phyloP scores from a whole-genome alignment of 2,888 invertebrate species.

The Spisula subtruncata region DNA sequence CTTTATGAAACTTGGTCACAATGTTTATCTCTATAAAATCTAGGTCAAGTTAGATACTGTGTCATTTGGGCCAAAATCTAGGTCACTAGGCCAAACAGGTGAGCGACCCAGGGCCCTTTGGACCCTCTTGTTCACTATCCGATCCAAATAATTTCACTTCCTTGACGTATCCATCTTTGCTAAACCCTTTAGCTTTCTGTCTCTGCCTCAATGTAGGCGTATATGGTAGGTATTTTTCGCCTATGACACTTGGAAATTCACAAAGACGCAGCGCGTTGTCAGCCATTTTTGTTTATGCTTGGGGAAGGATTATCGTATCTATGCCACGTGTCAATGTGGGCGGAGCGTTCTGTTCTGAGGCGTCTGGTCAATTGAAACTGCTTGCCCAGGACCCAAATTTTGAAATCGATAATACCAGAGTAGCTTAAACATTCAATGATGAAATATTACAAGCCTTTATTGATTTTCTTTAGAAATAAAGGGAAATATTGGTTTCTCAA shows the following conservation, averaged over 20 bases:
- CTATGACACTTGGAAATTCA: neutral
- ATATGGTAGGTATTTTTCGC: constrained; percentile 24
- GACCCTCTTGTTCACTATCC: neutral
- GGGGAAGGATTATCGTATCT: neutral
- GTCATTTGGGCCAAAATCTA: too few species aligned
- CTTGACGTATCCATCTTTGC: neutral
- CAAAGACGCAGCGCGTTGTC: neutral
- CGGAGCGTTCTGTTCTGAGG: neutral
- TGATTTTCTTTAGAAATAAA: too few species aligned
- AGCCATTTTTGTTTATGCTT: neutral
- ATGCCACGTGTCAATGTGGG: constrained; percentile 19
- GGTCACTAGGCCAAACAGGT: too few species aligned
- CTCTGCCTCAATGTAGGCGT: neutral
- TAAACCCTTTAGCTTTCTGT: neutral
- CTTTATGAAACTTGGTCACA: too few species aligned
- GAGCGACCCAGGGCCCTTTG: too few species aligned
- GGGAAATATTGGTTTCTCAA: too few species aligned
- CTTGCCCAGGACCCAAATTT: too few species aligned
- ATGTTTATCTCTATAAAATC: too few species aligned
- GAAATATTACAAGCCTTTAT: too few species aligned
- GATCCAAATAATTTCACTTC: neutral
- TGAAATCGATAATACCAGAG: too few species aligned
- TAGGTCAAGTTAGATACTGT: too few species aligned
- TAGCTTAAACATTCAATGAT: too few species aligned
- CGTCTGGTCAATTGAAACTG: constrained; percentile 30